A percentile compares a stretch with the other conserved stretches of the same genome.
Evolutionary conservation across 2,113 vertebrate genomes (phyloP).

Genomic region (Hassar affinis): DNA sequence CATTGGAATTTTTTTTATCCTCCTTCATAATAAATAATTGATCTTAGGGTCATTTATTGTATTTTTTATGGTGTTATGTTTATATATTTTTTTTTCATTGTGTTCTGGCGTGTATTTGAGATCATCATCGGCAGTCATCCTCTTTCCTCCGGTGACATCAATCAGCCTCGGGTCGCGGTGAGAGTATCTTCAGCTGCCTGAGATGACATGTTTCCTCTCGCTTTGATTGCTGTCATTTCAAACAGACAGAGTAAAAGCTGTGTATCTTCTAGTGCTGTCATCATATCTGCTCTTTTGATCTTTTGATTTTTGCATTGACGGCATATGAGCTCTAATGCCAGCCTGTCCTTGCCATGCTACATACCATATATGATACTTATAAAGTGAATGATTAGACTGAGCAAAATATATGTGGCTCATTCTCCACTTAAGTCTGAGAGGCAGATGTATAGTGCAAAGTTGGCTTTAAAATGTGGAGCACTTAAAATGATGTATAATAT

Average conservation of each 20-base stretch:
- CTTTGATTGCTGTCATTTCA: slow-evolving; percentile 50
- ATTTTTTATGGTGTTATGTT: neutral
- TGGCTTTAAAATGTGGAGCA: neutral
- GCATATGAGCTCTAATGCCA: neutral
- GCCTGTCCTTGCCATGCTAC: neutral
- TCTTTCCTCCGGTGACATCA: slow-evolving; percentile 44
- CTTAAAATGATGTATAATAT: neutral
- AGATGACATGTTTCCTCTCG: slow-evolving; percentile 45
- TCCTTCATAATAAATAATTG: neutral
- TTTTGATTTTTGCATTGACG: slow-evolving; percentile 13
- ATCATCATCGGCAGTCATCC: slow-evolving; percentile 24
- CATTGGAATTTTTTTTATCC: neutral
- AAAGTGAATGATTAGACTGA: slow-evolving; percentile 14
- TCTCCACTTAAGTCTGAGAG: slow-evolving; percentile 25
- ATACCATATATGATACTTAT: neutral
- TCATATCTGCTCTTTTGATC: slow-evolving; percentile 33
- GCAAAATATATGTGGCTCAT: slow-evolving; percentile 1
- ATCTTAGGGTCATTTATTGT: neutral
- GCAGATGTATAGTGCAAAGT: slow-evolving; percentile 6
- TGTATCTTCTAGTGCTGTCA: slow-evolving; percentile 19
- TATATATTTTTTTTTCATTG: neutral
- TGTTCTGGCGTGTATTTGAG: slow-evolving; percentile 9
- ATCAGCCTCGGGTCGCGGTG: slow-evolving; percentile 42
- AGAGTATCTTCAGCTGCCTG: slow-evolving; percentile 39
- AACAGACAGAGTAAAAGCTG: slow-evolving; percentile 31